These are phyloP conservation scores for Aricia artaxerxes DNA, from an alignment of 2,888 invertebrate species.

Conservation along the genomic window DNA sequence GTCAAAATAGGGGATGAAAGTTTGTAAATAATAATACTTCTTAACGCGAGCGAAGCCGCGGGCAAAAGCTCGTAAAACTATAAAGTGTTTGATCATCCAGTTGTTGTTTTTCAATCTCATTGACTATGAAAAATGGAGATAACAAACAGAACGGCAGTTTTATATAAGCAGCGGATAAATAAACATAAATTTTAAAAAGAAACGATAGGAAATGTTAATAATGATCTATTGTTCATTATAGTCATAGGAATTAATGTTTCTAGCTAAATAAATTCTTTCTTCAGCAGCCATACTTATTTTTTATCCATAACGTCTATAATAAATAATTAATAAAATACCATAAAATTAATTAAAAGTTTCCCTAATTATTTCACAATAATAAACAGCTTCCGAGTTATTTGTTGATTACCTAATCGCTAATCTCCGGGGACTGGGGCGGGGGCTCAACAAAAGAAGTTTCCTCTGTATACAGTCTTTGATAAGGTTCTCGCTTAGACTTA, in stretches of 20 bases:
- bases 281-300: not conserved
- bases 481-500: not conserved
- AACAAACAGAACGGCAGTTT: not conserved
- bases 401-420: constrained; percentile 11
- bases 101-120: not conserved
- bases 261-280: not conserved
- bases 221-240: not conserved
- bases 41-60: no score
- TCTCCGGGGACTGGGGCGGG: not conserved
- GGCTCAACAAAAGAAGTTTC: not conserved
- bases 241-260: not conserved
- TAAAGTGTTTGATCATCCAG: not conserved
- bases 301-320: not conserved
- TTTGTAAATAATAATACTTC: no score
- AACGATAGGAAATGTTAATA: not conserved
- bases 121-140: not conserved
- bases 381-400: constrained; percentile 1
- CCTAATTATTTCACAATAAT: constrained; percentile 19
- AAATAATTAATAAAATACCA: constrained; percentile 33
- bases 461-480: not conserved
- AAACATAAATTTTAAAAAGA: not conserved
- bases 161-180: not conserved
- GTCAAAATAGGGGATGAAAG: no score
- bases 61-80: not conserved
- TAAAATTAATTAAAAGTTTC: constrained; percentile 33